These are phyloP conservation scores for Sciurus vulgaris DNA, from an alignment of 2,797 vertebrate genomes.

Conservation along the genomic window DNA sequence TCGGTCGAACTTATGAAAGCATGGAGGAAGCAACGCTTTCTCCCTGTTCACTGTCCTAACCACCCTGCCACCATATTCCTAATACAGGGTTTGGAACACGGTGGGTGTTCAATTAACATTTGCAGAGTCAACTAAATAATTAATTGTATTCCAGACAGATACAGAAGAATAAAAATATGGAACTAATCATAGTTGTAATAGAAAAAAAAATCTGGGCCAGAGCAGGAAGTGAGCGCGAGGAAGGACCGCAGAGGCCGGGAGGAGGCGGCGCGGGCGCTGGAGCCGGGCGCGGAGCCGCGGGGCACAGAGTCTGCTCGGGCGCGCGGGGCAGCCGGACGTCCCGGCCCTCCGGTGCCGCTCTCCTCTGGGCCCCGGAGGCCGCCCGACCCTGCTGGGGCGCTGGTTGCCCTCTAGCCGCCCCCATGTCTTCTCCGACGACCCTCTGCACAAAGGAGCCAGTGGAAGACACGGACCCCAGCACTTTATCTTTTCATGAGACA, in stretches of 20 bases:
- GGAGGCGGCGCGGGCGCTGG: neutral
- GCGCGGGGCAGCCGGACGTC: neutral
- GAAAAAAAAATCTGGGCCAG: neutral
- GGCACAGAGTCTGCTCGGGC: neutral
- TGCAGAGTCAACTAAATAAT: neutral
- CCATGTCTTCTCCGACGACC: constrained; percentile 85
- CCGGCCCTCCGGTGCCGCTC: rapidly evolving
- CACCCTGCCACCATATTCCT: neutral
- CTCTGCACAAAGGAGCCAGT: constrained; percentile 31
- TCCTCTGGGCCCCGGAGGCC: neutral
- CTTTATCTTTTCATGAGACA: too few relatives aligned
- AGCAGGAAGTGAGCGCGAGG: constrained; percentile 78
- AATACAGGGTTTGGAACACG: neutral
- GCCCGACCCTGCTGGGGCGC: neutral
- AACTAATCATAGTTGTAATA: neutral
- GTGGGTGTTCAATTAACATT: neutral
- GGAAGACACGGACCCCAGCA: too few relatives aligned
- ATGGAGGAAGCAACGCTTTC: neutral
- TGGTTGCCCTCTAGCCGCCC: neutral
- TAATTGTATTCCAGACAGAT: neutral
- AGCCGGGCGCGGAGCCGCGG: neutral
- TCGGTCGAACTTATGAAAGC: neutral
- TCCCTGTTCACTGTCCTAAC: neutral
- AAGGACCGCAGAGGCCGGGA: neutral
- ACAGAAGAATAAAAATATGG: neutral